Base-by-base conservation (phyloP, 2,888 invertebrate genomes). In the Chorisops tibialis region DNA sequence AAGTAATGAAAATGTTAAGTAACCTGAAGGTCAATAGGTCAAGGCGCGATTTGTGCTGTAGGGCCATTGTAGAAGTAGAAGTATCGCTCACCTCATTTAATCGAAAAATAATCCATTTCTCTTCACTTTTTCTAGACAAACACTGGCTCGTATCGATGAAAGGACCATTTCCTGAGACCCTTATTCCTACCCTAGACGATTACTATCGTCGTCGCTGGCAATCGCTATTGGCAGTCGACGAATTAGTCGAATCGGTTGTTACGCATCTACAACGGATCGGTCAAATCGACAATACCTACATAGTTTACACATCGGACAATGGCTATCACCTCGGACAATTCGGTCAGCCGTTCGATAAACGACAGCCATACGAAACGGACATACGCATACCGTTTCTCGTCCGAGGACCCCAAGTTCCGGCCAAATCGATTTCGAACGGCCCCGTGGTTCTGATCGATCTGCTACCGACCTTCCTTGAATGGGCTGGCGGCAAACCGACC, bases 311-410 rank as follows among this genome's bases (percentile, higher is more conserved):
- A 0, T 94, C 94, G 0, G 95, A 96, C 73, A 93, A 95, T 78
- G 95, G 95, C 19, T 96, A 87, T 76, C 95, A 96, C 78, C 80
- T 95, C 68, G 93, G 94, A 11, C 94, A 95, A 79, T 94, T 93
- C 77, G 86, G 89, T 2, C 85, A 92, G 79, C 89, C 93, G 0
- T 87, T 86, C 79, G 95, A 96, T 77, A 96, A 96, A 73, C 81
- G 95, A 1, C 93, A 93, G 70, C 90, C 91, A 0, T 96, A 96
- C 76, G 93, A 96, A 73, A 87, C 91, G 0, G 96, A 96, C 72
- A 87, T 94, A 45, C 83, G 87, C 68, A 87, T 96, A 0, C 95
- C 95, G 0, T 79, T 96, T 4, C 71, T 93, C 49, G 84, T 96
- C 2, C 81, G 87, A 48, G 95, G 93, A 0, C 94, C 95, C 0